These are phyloP conservation scores for Caenorhabditis angaria DNA, from an alignment of 2,888 invertebrate species.

Conservation along the genomic window DNA sequence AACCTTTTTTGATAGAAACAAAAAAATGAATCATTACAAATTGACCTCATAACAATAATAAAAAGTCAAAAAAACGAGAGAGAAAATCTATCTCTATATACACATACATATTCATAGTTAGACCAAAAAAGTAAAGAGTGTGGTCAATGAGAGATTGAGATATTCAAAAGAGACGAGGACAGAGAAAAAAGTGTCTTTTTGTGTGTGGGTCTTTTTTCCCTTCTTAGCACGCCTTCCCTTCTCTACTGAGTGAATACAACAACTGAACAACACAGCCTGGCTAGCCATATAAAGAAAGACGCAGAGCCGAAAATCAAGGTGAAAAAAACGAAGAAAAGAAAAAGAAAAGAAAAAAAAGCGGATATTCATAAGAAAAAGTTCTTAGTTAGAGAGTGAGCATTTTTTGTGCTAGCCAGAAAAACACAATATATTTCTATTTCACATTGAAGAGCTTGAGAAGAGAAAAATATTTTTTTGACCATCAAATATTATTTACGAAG, in stretches of 20 bases:
- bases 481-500: too few relatives aligned
- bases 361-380: not conserved
- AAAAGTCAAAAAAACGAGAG: not conserved
- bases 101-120: not conserved
- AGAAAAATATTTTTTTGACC: too few relatives aligned
- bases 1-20: not conserved
- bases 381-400: too few relatives aligned
- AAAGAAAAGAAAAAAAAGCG: not conserved
- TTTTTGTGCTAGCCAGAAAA: too few relatives aligned
- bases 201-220: not conserved
- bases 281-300: not conserved
- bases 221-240: not conserved
- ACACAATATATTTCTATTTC: too few relatives aligned
- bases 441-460: too few relatives aligned
- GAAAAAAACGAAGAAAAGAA: not conserved
- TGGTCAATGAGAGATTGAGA: not conserved
- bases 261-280: too few relatives aligned
- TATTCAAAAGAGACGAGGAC: not conserved
- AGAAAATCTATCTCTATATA: not conserved
- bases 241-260: too few relatives aligned
- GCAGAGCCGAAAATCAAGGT: not conserved
- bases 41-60: not conserved
- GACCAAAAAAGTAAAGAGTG: slow-evolving; percentile 1
- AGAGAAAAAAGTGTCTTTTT: not conserved
- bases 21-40: not conserved